phyloP scores from a whole-genome alignment of 1,140 invertebrate genomes.

The Holcopasites calliopsidis region DNA sequence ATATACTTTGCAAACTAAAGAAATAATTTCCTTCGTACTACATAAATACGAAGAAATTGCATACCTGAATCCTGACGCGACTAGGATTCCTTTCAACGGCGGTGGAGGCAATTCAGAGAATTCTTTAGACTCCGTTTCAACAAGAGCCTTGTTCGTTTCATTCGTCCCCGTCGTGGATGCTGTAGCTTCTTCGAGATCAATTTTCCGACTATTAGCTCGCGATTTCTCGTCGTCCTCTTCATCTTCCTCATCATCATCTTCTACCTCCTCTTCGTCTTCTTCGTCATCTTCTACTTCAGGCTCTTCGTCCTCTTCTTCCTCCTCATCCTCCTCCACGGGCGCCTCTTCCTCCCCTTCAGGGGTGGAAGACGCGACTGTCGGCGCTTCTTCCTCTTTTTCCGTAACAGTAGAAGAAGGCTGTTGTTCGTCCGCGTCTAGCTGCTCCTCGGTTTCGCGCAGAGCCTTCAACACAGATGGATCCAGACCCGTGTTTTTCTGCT shows the following conservation, averaged over 20 bases:
- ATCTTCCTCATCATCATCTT: conserved; percentile 63
- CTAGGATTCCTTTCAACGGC: conserved; percentile 79
- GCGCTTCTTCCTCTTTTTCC: conserved; percentile 31
- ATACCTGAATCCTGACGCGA: conserved; percentile 78
- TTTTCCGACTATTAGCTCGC: conserved; percentile 58
- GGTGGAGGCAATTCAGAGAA: conserved; percentile 62
- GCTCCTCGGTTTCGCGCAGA: conserved; percentile 49
- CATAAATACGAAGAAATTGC: conserved; percentile 19
- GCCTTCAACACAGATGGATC: conserved; percentile 54
- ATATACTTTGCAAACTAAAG: neutral
- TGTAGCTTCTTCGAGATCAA: conserved; percentile 47
- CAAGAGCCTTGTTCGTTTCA: conserved; percentile 25
- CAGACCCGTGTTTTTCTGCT: neutral
- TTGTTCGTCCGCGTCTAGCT: conserved; percentile 1
- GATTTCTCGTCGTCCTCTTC: conserved; percentile 56
- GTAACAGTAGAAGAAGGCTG: neutral
- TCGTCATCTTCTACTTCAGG: conserved; percentile 59
- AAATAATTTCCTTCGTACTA: conserved; percentile 17
- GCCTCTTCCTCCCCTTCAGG: conserved; percentile 38
- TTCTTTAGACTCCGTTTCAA: conserved; percentile 44
- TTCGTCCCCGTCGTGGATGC: neutral
- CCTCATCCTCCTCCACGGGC: conserved; percentile 48
- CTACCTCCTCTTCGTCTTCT: conserved; percentile 47
- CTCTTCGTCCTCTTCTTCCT: conserved; percentile 64
- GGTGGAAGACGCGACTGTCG: neutral